phyloP scores from a whole-genome alignment of 1,140 invertebrate genomes.

The Drosophila grimshawi region DNA sequence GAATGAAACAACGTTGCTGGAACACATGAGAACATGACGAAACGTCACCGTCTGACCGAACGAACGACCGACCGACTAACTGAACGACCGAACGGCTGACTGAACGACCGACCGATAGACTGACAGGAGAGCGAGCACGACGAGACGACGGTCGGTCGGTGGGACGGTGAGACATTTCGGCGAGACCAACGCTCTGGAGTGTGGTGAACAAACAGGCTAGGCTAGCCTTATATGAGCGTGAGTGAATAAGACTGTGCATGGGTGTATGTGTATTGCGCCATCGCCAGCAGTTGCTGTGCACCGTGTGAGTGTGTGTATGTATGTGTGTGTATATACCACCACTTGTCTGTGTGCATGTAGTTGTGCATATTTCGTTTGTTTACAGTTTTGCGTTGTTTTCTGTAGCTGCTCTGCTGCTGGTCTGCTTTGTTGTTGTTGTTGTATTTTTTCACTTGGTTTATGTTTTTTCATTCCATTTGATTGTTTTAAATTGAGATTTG shows the following conservation, averaged over 20 bases:
- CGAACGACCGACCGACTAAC: conserved; percentile 14
- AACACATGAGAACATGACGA: conserved; percentile 36
- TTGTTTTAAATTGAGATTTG: conserved; percentile 81
- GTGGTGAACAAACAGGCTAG: conserved; percentile 55
- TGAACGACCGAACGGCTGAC: conserved; percentile 9
- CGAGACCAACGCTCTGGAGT: conserved; percentile 52
- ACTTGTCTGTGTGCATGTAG: conserved; percentile 37
- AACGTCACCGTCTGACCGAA: conserved; percentile 30
- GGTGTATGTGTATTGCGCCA: conserved; percentile 48
- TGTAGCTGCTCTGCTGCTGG: conserved; percentile 9
- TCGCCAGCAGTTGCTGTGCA: conserved; percentile 26
- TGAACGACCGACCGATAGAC: conserved; percentile 12
- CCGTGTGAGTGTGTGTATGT: background rate
- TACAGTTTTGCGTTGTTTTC: conserved; percentile 61
- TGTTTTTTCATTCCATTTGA: conserved; percentile 72
- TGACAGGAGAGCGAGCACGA: background rate
- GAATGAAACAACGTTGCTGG: conserved; percentile 12
- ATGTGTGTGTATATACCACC: conserved; percentile 22
- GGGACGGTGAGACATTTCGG: conserved; percentile 40
- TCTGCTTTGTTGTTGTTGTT: conserved; percentile 22
- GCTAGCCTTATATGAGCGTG: background rate
- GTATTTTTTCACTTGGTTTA: conserved; percentile 47
- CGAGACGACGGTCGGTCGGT: background rate
- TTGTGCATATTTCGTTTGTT: conserved; percentile 62
- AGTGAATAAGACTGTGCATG: conserved; percentile 18